Base-by-base conservation (phyloP, 2,113 vertebrate species). In the Campylorhamphus procurvoides region DNA sequence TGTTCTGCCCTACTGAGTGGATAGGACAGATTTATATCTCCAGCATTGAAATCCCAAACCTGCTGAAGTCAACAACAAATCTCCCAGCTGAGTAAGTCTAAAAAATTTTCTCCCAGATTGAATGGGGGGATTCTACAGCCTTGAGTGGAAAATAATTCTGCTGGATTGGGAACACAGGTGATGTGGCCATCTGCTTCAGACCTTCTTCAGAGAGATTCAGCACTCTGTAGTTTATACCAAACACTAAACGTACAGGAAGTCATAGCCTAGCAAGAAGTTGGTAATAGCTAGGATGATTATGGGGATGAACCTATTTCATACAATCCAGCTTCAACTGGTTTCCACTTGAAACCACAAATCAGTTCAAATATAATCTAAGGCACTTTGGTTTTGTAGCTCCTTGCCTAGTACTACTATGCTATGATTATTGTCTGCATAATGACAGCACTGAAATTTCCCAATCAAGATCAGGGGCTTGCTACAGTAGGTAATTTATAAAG, bases 351-450 rank as follows among this genome's bases (percentile, higher is more conserved):
- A 81, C 79, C 6, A 0, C 50, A 62, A 63, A 84, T 56, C 69
- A 81, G 24, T 62, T 50, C 12, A 3, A 87, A 66, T 33, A 29
- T 87, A 75, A 78, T 76, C 25, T 47, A 31, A 84, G 27, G 35
- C 40, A 69, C 80, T 72, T 74, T 29, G 53, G 84, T 37, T 92
- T 91, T 87, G 49, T 47, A 42, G 18, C 22, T 72, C 67, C 69
- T 92, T 95, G 49, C 63, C 59, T 62, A 71, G 53, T 53, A 69
- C 33, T 75, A 52, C 46, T 60, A 40, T 7, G 23, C 77, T 90
- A 85, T 91, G 84, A 92, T 93, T 95, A 72, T 28, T 75, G 8
- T 81, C 69, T 81, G n/a, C 56, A 66, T 93, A 81, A 50, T 5
- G 18, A 84, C 63, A 93, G 83, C 44, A 86, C 25, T 83, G 64